Conservation (phyloP, 2,888 invertebrate genomes). For the Volucella zonaria region DNA sequence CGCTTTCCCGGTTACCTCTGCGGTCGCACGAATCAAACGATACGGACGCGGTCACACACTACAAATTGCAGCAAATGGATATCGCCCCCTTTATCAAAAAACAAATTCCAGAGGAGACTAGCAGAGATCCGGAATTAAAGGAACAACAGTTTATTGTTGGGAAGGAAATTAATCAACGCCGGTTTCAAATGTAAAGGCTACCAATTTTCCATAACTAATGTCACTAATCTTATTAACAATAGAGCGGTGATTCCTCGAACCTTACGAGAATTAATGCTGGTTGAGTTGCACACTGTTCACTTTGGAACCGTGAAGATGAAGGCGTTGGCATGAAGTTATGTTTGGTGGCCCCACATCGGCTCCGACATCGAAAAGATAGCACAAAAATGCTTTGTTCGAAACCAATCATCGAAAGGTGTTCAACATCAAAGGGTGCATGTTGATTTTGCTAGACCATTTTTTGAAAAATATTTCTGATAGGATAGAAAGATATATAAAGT, state of each 20-base stretch:
- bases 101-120: too few relatives aligned
- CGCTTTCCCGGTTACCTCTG: slow-evolving; percentile 22
- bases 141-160: not conserved
- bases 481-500: not conserved
- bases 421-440: not conserved
- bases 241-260: slow-evolving; percentile 7
- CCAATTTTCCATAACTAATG: slow-evolving; percentile 12
- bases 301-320: too few relatives aligned
- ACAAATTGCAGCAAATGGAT: too few relatives aligned
- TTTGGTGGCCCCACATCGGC: slow-evolving; percentile 5
- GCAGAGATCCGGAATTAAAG: too few relatives aligned
- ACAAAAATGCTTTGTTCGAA: too few relatives aligned
- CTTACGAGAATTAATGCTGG: not conserved
- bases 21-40: too few relatives aligned
- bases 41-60: not conserved
- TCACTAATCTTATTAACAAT: slow-evolving; percentile 7
- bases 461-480: slow-evolving; percentile 23
- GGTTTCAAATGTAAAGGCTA: slow-evolving; percentile 17
- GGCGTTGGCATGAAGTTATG: too few relatives aligned
- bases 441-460: slow-evolving; percentile 18
- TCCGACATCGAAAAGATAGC: too few relatives aligned
- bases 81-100: too few relatives aligned
- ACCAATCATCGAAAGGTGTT: slow-evolving; percentile 5
- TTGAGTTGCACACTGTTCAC: slow-evolving; percentile 1
- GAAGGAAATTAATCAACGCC: not conserved